Base-by-base conservation (phyloP, 2,888 invertebrate species). In the Spatulosminthurus flaviceps region DNA sequence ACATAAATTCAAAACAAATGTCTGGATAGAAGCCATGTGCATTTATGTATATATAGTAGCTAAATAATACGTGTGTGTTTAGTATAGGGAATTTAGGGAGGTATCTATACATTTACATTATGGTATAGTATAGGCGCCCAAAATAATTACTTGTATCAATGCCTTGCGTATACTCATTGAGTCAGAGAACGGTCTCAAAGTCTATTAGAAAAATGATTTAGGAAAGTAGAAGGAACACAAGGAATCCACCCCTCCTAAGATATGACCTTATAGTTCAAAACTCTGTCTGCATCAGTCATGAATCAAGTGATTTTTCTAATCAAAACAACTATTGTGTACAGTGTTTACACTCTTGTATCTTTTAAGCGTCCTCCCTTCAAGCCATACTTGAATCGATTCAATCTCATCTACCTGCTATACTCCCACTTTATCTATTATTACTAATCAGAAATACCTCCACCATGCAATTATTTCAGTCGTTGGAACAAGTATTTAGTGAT, bases 301-400 rank as follows among this genome's bases (percentile, higher is more conserved):
- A 67, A 67, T 67, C 67, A 67, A 67, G 28, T 28, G 26, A 67
- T 67, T 67, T 67, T 67, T 67, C 67, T 26, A 67, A 67, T 67
- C 67, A 67, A 67, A 67, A 28, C 67, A 67, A 28, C 67, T 29
- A 24, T 67, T 67, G 67, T 67, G n/a, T n/a, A 67, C 13, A 22
- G 16, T 67, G 26, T 67, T 64, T 64, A 64, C 64, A 64, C 16
- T 64, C 64, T 11, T 26, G 24, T 64, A 9, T 28, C 11, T 26
- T 66, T n/a, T 51, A 51, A 19, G 16, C n/a, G n/a, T 34, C 51
- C 16, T 51, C 16, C 19, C 51, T 51, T 34, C 34, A n/a, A 51
- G 16, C n/a, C 51, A 51, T 41, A 19, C 51, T 19, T 2, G 7
- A 51, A 51, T 51, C 51, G 51, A 51, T 51, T 51, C n/a, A n/a